Conservation (phyloP, 2,113 vertebrate species). For the Prolemur simus region DNA sequence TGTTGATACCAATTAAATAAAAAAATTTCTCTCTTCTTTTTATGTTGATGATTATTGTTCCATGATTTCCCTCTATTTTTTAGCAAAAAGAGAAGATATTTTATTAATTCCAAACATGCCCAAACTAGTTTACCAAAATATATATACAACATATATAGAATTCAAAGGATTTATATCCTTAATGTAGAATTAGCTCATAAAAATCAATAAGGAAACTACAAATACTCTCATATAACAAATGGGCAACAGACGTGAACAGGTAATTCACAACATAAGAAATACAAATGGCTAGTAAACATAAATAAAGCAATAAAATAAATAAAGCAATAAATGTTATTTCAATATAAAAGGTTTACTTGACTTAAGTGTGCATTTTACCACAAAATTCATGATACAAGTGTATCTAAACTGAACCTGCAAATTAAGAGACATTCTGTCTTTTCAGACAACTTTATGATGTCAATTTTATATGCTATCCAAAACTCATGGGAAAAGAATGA, state of each 20-base stretch:
- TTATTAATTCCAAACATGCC: neutral
- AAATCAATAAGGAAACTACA: constrained; percentile 16
- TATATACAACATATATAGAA: neutral
- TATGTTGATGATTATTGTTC: neutral
- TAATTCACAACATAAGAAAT: neutral
- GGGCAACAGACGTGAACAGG: neutral
- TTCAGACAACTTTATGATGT: neutral
- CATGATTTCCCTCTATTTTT: neutral
- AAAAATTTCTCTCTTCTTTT: neutral
- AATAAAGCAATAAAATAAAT: constrained; percentile 1
- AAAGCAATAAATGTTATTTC: neutral
- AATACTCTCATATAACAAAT: neutral
- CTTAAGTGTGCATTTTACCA: neutral
- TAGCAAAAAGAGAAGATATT: constrained; percentile 11
- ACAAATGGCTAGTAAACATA: neutral
- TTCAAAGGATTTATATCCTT: neutral
- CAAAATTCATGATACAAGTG: neutral
- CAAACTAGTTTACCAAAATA: neutral
- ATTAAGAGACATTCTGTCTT: neutral
- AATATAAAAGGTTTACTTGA: constrained; percentile 34
- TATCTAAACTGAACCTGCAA: neutral
- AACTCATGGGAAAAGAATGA: neutral
- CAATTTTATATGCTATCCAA: neutral
- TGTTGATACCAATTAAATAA: neutral
- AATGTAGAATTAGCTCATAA: constrained; percentile 36